Evolutionary conservation across 2,888 invertebrate species (phyloP), one percentile per base, ranked within the genome.

Genomic region (Polyommatus icarus): DNA sequence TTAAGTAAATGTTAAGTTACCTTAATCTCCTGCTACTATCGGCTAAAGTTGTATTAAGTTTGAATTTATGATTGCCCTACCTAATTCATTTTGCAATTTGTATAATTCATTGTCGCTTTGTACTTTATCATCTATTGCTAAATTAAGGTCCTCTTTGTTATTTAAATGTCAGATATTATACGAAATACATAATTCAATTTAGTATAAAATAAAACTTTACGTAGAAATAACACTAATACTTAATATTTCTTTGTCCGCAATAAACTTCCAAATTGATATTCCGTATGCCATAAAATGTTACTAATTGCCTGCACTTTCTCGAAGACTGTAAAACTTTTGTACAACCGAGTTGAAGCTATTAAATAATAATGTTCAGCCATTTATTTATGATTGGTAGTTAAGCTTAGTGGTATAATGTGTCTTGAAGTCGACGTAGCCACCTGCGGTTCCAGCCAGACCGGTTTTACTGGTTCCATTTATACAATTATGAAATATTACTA

Each of bases 401-500:
- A 67, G 67, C 67, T 67, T 67, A 72, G 72, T 40, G 72, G 72
- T 72, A 40, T 72, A 67, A 67, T 67, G 67, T 71, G 71, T 71
- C 71, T 77, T 46, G 77, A 77, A 77, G 61, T 77, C 71, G 71
- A 71, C 71, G 71, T 54, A 32, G 59, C 77, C 90, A 90, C 91
- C 90, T 89, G 91, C 89, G 82, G 80, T 78, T 81, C 40, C 24
- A 59, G 57, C 40, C 32, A 78, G 83, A 91, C 92, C 87, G 88
- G 91, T 90, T 84, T 76, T 82, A 87, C 90, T 79, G 85, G 90
- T 91, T 88, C 82, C 84, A 75, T 15, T 75, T 50, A 50, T 75
- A 75, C 75, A 75, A 75, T 75, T 75, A 75, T 75, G 75, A 32
- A 75, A 75, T 54, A 75, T 75, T 75, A 75, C 50, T 75, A 18